Evolutionary conservation across 2,888 invertebrate species (phyloP), one percentile per base, ranked within the genome.

Genomic region (Fragum sueziense): DNA sequence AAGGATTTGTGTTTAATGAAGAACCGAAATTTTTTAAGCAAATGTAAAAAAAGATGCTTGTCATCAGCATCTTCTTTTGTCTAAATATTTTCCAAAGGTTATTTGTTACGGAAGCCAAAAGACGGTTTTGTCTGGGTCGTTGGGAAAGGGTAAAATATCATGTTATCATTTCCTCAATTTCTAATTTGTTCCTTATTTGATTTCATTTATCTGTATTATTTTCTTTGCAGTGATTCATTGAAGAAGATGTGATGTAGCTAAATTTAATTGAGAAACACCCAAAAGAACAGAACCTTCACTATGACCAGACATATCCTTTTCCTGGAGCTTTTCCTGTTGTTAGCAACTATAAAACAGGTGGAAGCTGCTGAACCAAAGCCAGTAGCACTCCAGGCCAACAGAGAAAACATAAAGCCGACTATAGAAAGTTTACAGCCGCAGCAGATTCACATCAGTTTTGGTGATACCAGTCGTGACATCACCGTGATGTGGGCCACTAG

Each of bases 371-470:
- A 69, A 25, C 67, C 22, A 27, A 61, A 70, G 27, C 41, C 54
- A 37, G 61, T 41, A 34, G 65, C 52, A 17, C 54, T 79, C 20
- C 54, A 74, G 52, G 82, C 77, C 0, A 82, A 79, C 41, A 62
- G 76, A 25, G 77, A 82, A 4, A 79, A 62, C 22, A 67, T 77
- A 27, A 79, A 82, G 37, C 69, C 74, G 22, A 27, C 79, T 7
- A 14, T 31, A 41, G 77, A 70, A 20, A 77, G 75, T 37, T 52
- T 77, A n/a, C 73, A 82, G 27, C 90, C 90, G 7, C 84, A 90
- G 68, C 89, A 89, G 70, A 85, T 91, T 33, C 91, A 91, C 67
- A 86, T 91, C 33, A 76, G 84, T 25, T 84, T 89, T 70, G 90
- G 90, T 9, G 79, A 88, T 34, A 79, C 72, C 7, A 52, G 85